These are phyloP conservation scores for Himalopsyche kuldschensis DNA, from an alignment of 2,888 invertebrate genomes.

Conservation along the genomic window DNA sequence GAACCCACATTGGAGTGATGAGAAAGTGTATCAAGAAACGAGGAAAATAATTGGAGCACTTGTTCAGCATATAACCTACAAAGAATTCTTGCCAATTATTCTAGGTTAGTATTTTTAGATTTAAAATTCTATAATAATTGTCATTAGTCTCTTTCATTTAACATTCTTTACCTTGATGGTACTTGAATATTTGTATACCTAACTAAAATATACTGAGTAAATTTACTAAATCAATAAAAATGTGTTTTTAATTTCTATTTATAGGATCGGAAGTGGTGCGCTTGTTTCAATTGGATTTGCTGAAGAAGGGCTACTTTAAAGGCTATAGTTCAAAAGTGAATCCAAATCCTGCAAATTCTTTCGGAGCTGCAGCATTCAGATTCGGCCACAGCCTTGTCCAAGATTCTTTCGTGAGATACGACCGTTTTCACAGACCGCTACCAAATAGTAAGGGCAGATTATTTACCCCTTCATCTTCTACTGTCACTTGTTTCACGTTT, in stretches of 20 bases:
- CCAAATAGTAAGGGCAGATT: conserved; percentile 66
- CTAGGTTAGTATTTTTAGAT: conserved; percentile 56
- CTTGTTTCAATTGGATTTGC: conserved; percentile 72
- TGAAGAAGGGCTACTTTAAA: conserved; percentile 68
- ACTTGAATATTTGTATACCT: background rate
- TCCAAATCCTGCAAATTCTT: conserved; percentile 76
- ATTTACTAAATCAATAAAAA: too few species aligned
- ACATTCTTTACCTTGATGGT: background rate
- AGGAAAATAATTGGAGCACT: conserved; percentile 79
- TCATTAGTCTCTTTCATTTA: background rate
- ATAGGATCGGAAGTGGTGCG: conserved; percentile 72
- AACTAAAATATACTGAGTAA: background rate
- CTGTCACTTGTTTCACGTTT: too few species aligned
- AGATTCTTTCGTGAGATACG: conserved; percentile 72
- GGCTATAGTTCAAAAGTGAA: conserved; percentile 71
- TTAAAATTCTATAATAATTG: background rate
- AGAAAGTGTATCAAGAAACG: conserved; percentile 82
- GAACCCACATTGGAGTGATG: conserved; percentile 88
- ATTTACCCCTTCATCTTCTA: background rate
- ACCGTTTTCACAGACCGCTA: conserved; percentile 68
- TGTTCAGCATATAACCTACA: conserved; percentile 81
- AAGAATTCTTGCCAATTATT: conserved; percentile 80
- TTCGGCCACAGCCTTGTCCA: conserved; percentile 88
- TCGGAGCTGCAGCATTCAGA: conserved; percentile 80
- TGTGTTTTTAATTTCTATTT: conserved; percentile 15